Evolutionary conservation across 2,797 vertebrate species (phyloP), one percentile per base, ranked within the genome.

Genomic region (Microctenopoma lineatum): DNA sequence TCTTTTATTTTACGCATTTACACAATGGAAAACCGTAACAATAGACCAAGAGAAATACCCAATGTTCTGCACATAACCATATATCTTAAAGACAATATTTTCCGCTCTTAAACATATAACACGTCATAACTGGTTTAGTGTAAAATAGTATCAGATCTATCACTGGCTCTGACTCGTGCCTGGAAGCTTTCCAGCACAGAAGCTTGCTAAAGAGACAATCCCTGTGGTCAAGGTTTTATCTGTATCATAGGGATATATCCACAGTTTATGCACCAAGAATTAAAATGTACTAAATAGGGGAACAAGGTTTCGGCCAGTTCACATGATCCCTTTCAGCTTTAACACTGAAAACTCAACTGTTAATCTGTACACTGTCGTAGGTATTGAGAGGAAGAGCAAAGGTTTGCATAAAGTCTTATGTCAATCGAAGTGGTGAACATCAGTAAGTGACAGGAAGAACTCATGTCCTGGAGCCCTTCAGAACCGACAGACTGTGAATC

Each of bases 371-470:
- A 25, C 34, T 12, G 9, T 42, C 10, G 11, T 25, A 21, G n/a
- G 32, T 39, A 15, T 13, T 10, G 13, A 52, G 11, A 18, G 18
- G 44, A 69, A 62, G 45, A 38, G 51, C 34, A 46, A 60, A 50
- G 70, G 51, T 65, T 56, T 45, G 3, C 14, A 9, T 48, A 15
- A 44, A 50, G 8, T 60, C 10, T 41, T 2, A 25, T 41, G 39
- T 38, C 7, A 4, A n/a, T 50, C 55, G 7, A 60, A 67, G 9
- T 46, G 46, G 11, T 5, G 4, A 69, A 56, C 25, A 41, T 21
- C 25, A 3, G 27, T 7, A 4, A 51, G 39, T 72, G 70, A 82
- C 50, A 60, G 12, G 45, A 70, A 72, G 59, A 87, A 69, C 75
- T 36, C 10, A 25, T 60, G 44, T 66, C 61, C 55, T 62, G 18